Base-by-base conservation (phyloP, 1,140 invertebrate species). In the Thaumatotibia leucotreta region DNA sequence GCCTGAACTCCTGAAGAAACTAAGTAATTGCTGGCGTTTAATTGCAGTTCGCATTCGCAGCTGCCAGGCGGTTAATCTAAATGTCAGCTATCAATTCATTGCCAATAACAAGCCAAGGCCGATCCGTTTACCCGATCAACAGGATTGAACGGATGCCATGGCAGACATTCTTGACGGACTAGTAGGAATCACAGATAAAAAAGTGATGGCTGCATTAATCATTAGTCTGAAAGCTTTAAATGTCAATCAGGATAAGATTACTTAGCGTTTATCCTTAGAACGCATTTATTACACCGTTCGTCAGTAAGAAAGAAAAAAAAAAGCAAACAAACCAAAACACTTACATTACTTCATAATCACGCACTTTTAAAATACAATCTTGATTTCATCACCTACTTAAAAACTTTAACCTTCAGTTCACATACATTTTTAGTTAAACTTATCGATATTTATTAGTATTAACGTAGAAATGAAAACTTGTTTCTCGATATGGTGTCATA, bases 31-130 rank as follows among this genome's bases (percentile, higher is more conserved):
- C 68, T 79, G 17, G 32, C 31, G 58, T 20, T 14, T 33, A 79
- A 82, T 82, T 77, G 75, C 75, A 63, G 72, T 66, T 81, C 69
- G n/a, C n/a, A n/a, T n/a, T n/a, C n/a, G 82, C 85, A 88, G 82
- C 83, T 88, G 83, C 77, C 70, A 63, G 50, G 67, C 64, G 69
- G 71, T 77, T 75, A 49, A 73, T 71, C 73, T 84, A 86, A 88
- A 88, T 88, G 85, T 84, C 85, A 88, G 75, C 74, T 65, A 82
- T 79, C 72, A 78, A 82, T 84, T 81, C 73, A 82, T 72, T 75
- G 74, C 72, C 65, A 72, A 69, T 66, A 64, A 67, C 70, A 32
- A 39, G 5, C 80, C 82, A 86, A 81, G 84, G 58, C 66, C 63
- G 35, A 62, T n/a, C n/a, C 72, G 39, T 68, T 75, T 72, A 64